These are phyloP conservation scores for Zelleria hepariella DNA, from an alignment of 2,888 invertebrate species.

Conservation along the genomic window DNA sequence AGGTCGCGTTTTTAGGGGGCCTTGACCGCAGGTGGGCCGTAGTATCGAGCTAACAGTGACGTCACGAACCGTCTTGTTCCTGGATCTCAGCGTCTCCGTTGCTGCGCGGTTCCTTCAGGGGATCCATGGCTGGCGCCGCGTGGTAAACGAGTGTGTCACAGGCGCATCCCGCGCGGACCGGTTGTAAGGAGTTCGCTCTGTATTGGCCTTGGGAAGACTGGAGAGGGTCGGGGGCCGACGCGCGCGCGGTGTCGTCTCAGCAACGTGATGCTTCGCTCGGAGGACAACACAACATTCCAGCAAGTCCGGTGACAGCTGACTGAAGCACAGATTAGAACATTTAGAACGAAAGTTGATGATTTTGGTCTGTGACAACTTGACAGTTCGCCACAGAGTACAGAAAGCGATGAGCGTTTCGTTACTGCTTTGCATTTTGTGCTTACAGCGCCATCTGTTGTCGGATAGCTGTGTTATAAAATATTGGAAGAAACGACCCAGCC, in stretches of 20 bases:
- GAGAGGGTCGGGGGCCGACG: background rate
- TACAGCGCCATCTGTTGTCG: no score
- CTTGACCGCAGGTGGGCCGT: background rate
- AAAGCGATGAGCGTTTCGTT: no score
- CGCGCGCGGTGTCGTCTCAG: background rate
- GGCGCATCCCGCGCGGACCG: background rate
- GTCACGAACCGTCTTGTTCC: background rate
- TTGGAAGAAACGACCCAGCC: no score
- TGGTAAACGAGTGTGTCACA: background rate
- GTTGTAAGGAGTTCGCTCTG: background rate
- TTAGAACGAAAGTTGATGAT: no score
- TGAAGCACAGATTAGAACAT: no score
- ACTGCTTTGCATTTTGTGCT: no score
- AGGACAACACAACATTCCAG: background rate
- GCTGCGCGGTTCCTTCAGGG: slow-evolving; percentile 40
- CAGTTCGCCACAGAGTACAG: no score
- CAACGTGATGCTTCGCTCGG: background rate
- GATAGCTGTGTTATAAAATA: no score
- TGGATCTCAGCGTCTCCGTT: slow-evolving; percentile 46
- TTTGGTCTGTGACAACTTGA: no score
- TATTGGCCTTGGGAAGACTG: background rate
- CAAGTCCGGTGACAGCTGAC: background rate
- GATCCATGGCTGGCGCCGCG: slow-evolving; percentile 31
- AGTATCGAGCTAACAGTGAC: background rate
- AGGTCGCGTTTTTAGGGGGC: background rate